Evolutionary conservation across 2,888 invertebrate species (phyloP).

Genomic region (Phragmatobia fuliginosa): DNA sequence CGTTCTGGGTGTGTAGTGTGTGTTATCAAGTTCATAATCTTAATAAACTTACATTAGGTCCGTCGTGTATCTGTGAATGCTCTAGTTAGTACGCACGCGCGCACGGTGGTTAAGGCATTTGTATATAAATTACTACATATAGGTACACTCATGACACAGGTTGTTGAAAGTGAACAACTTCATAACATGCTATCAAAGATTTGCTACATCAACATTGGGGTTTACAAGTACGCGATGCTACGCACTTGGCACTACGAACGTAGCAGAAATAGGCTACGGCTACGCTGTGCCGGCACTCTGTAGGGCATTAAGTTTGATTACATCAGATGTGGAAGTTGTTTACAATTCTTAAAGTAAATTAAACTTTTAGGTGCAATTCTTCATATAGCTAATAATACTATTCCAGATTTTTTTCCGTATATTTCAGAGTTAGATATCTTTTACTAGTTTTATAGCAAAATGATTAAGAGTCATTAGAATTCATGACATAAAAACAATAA

Average conservation of each 20-base stretch:
- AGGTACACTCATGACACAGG: constrained; percentile 1
- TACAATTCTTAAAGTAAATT: constrained; percentile 1
- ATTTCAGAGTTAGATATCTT: not conserved
- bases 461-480: not conserved
- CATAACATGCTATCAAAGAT: constrained; percentile 13
- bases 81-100: constrained; percentile 4
- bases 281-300: not conserved
- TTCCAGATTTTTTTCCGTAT: not conserved
- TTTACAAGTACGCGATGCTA: constrained; percentile 16
- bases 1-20: no score
- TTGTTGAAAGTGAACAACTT: constrained; percentile 7
- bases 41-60: not conserved
- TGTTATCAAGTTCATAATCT: no score
- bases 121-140: constrained; percentile 6
- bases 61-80: not conserved
- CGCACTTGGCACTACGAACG: constrained; percentile 12
- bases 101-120: constrained; percentile 13
- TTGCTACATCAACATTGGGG: constrained; percentile 22
- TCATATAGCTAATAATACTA: not conserved
- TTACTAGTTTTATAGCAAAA: not conserved
- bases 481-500: not conserved
- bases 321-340: not conserved
- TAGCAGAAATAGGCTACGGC: not conserved
- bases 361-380: not conserved
- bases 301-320: not conserved